Conservation (phyloP, 1,140 invertebrate genomes). For the Drosophila ambigua region DNA sequence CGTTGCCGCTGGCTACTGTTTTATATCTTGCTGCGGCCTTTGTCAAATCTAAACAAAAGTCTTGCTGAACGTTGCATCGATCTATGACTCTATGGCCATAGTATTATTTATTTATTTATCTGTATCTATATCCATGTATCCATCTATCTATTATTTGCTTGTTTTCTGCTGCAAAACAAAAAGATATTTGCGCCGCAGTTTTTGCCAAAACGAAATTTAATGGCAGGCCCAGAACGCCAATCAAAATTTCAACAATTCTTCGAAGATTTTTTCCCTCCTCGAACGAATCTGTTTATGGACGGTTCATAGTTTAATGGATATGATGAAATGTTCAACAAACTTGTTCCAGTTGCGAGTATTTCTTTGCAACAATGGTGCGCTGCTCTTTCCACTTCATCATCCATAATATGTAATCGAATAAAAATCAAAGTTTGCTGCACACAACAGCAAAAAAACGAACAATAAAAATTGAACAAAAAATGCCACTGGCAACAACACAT, state of each 20-base stretch:
- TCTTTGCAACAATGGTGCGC: slow-evolving; percentile 16
- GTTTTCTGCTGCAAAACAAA: slow-evolving; percentile 16
- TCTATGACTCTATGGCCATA: slow-evolving; percentile 18
- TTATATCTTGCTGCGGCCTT: slow-evolving; percentile 53
- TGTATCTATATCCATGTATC: slow-evolving; percentile 18
- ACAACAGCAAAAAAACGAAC: slow-evolving; percentile 1
- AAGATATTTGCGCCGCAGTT: slow-evolving; percentile 43
- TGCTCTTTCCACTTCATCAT: slow-evolving; percentile 7
- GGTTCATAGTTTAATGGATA: slow-evolving; percentile 41
- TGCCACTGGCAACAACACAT: slow-evolving; percentile 32
- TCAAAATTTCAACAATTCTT: slow-evolving; percentile 37
- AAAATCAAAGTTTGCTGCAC: slow-evolving; percentile 13
- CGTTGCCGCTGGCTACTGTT: slow-evolving; percentile 28
- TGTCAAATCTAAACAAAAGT: slow-evolving; percentile 49
- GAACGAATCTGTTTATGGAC: slow-evolving; percentile 31
- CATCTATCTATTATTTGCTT: slow-evolving; percentile 22
- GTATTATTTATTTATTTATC: slow-evolving; percentile 50
- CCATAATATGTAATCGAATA: slow-evolving; percentile 39
- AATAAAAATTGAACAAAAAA: slow-evolving; percentile 3
- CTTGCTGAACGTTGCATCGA: slow-evolving; percentile 17
- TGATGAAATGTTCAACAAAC: slow-evolving; percentile 25
- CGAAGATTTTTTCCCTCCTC: slow-evolving; percentile 19
- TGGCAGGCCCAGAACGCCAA: slow-evolving; percentile 23
- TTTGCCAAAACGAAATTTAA: slow-evolving; percentile 33
- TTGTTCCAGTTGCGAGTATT: slow-evolving; percentile 2